Evolutionary conservation across 2,113 vertebrate genomes (phyloP), one percentile per base, ranked within the genome.

Genomic region (Phylloscopus trochilus): DNA sequence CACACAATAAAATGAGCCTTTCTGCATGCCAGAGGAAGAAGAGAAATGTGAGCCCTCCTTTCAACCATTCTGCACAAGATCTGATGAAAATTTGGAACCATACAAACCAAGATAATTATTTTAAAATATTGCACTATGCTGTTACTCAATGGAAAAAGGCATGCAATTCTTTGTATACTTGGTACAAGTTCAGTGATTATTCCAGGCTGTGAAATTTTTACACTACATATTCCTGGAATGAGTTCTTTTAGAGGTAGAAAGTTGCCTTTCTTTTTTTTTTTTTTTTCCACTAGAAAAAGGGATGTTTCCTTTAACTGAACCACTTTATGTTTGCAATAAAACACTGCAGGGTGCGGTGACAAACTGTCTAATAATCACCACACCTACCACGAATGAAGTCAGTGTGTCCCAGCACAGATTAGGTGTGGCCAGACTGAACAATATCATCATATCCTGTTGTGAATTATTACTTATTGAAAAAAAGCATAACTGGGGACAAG

Each of bases 371-470:
- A 94, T 66, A 81, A 90, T 56, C 88, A 92, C 96, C 92, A 85
- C 94, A 87, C 90, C 92, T 94, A 78, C 4, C 26, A 28, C 84
- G 90, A 94, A 96, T 95, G 93, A 96, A 96, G 90, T 94, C 96
- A 96, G 88, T 76, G 80, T 83, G 90, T 89, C 83, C 79, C 88
- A 81, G 94, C 76, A 75, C 75, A 67, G 72, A 77, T 78, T 74
- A 78, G 95, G 96, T 86, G 95, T 74, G 96, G 90, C 64, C 64
- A 81, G 44, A 72, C 23, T 31, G 80, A 47, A 88, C 92, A 88
- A 2, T 76, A 83, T 43, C 87, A 94, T 88, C 22, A n/a, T 30
- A 93, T 95, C 96, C 96, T 96, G 94, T 70, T 94, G 60, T 56
- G 69, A 94, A 73, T 86, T 67, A 80, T n/a, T 74, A 72, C 55